phyloP scores from a whole-genome alignment of 2,888 invertebrate genomes.

The Tipula lateralis region DNA sequence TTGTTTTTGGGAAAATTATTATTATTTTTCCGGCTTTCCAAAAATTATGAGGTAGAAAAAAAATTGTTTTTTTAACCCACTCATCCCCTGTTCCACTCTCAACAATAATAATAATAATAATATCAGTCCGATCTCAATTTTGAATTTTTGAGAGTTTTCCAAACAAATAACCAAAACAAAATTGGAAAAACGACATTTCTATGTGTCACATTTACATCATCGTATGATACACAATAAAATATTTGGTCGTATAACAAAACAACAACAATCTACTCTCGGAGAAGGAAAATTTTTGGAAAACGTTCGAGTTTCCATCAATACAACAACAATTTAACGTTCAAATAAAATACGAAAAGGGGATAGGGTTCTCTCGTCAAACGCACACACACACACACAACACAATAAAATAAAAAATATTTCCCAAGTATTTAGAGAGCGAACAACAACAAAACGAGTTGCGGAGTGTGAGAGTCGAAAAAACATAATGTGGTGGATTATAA shows the following conservation, averaged over 20 bases:
- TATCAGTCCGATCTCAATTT: background rate
- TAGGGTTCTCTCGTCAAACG: background rate
- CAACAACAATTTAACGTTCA: background rate
- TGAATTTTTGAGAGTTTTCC: background rate
- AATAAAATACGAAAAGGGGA: background rate
- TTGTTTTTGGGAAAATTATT: conserved; percentile 20
- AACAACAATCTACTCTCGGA: background rate
- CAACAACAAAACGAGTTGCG: background rate
- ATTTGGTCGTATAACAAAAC: background rate
- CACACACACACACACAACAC: too few relatives aligned
- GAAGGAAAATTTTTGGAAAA: background rate
- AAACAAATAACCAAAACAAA: background rate
- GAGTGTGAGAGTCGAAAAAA: background rate
- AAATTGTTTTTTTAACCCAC: background rate
- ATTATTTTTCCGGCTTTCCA: background rate
- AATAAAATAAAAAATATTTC: background rate
- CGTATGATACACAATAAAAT: background rate
- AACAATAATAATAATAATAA: background rate
- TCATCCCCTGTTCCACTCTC: background rate
- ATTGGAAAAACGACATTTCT: background rate
- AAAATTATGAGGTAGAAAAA: background rate
- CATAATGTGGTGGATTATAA: background rate
- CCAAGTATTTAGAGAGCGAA: background rate
- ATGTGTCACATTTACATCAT: background rate
- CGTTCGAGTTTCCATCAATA: background rate